Evolutionary conservation across 1,140 invertebrate species (phyloP), one percentile per base, ranked within the genome.

Genomic region (Calliopsis andreniformis): DNA sequence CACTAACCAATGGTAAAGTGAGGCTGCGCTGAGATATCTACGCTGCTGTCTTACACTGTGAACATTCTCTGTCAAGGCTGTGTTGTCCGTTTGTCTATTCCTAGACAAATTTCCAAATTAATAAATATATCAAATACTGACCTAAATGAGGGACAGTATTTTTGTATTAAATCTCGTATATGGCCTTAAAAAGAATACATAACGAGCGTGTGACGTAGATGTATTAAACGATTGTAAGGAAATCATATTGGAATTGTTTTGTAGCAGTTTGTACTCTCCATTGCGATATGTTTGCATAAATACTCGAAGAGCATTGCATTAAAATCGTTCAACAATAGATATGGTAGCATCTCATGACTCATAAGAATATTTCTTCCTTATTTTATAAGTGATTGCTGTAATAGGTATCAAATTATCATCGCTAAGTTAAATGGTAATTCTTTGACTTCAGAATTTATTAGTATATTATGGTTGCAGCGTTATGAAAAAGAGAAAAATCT

Each of bases 21-120:
- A 85, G 80, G 76, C 72, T 88, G 85, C 75, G 86, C 88, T 86
- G 88, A 89, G 88, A 80, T 87, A 86, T 86, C 85, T 88, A 71
- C 67, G 84, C 83, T 87, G 71, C 86, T 88, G 85, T 87, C 84
- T 79, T 83, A 86, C 79, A 89, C 87, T 79, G 89, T 89, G 89
- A 90, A 90, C 89, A 90, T 90, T 90, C 89, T 90, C 89, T 89
- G 86, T 88, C 82, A 72, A 88, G 89, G 89, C 89, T 90, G 89
- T 90, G 89, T 88, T 70, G 80, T 82, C 80, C 80, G 80, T 88
- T 87, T 86, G 84, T 86, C 78, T 84, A 78, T 82, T 68, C 64
- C 58, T 78, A 86, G 82, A 55, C 79, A 83, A 83, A 85, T 87
- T 84, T 87, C 85, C 73, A 87, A 87, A 87, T 87, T 86, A 71